Evolutionary conservation across 2,797 vertebrate genomes (phyloP), one percentile per base, ranked within the genome.

Genomic region (Onychomys arenicola): DNA sequence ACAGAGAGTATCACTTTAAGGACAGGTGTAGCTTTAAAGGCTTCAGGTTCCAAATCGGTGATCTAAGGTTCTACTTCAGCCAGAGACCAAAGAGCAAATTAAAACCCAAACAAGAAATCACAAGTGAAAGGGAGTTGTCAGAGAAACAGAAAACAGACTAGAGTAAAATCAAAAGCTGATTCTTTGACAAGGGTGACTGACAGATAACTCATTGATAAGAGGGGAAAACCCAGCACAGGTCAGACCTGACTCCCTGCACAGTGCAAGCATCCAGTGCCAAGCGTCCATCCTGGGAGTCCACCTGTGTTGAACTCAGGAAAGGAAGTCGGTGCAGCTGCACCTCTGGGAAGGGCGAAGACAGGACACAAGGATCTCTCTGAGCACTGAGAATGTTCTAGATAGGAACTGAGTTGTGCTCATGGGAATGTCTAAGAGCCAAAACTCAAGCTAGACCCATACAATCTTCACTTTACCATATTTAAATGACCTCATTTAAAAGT

Each of bases 21-120:
- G 65, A 23, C 63, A 92, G 85, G 43, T 67, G 37, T 67, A 75
- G 46, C 37, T 78, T 85, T 94, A 67, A 90, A 86, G 89, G 57
- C 65, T 91, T 86, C 89, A 40, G 63, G 65, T 86, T 75, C 75
- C 88, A 84, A 78, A 34, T 65, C 17, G 92, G 14, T 25, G 27
- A 71, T 76, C 29, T 89, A 89, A 78, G 9, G 55, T 25, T 67
- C 43, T n/a, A 25, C 69, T 89, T 92, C 23, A 89, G 67, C 37
- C 84, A 84, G 89, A 87, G 81, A 19, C 25, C 91, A 59, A 81
- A 78, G 21, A 91, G 8, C 67, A 89, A 91, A 91, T 88, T 61
- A 89, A 91, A 59, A 52, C 32, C 19, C 43, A 82, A 88, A 77
- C 11, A 65, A 83, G 37, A 91, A 71, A 89, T 12, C 46, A 78